Evolutionary conservation across 2,797 vertebrate species (phyloP), one percentile per base, ranked within the genome.

Genomic region (Sebastes miniatus): DNA sequence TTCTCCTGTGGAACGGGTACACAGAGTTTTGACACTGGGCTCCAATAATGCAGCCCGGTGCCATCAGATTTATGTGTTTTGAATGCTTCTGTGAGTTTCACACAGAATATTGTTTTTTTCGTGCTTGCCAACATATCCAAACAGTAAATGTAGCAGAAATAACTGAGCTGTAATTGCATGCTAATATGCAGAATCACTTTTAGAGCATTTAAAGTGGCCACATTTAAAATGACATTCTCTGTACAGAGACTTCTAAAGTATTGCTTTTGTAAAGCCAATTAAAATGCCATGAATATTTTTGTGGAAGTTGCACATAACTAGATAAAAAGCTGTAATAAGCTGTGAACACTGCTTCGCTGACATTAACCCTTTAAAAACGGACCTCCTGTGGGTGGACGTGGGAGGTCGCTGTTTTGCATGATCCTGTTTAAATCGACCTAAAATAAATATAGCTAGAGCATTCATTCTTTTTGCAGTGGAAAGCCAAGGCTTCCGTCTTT

Each of bases 21-120:
- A 73, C 65, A 27, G 43, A 69, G 22, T 18, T 79, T 70, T 77
- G 73, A 86, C 77, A 61, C 16, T 18, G 34, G 64, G n/a, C 54
- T 71, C 29, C 43, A 24, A 58, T 43, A 73, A 80, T 64, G 63
- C 77, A 57, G 57, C 56, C 7, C 5, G 5, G 39, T 57, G 34
- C 67, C 43, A 16, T 73, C 54, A 8, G 31, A 67, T 67, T 56
- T 69, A 52, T 66, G 77, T 68, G 57, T 74, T 83, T 73, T 62
- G 52, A 80, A 69, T 34, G 61, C 58, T 25, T 71, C 71, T 24
- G 22, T 3, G 20, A 73, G 52, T 52, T 63, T 73, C 50, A 36
- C 34, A 22, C 11, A 5, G 24, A 76, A 63, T 61, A 43, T 77
- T 76, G 8, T 57, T 73, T 80, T 12, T 76, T 68, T 59, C 18